Conservation (phyloP, 2,888 invertebrate species). For the Muscina levida region DNA sequence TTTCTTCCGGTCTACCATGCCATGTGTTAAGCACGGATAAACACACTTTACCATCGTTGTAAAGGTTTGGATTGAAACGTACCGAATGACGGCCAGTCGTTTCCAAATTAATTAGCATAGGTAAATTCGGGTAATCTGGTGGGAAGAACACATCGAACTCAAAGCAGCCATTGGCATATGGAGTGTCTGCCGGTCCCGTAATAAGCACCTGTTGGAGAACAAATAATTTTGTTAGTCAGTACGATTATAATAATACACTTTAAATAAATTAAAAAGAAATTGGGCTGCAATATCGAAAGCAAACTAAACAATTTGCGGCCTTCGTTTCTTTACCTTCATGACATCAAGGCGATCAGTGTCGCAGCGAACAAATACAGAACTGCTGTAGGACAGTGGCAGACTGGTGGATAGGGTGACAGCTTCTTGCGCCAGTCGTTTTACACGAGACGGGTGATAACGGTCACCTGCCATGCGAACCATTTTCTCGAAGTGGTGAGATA, state of each 20-base stretch:
- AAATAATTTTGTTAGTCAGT: conserved; percentile 1
- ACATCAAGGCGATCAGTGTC: conserved; percentile 96
- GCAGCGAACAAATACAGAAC: conserved; percentile 96
- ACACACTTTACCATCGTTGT: conserved; percentile 97
- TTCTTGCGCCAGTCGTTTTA: conserved; percentile 96
- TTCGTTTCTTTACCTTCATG: conserved; percentile 87
- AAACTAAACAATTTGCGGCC: background rate
- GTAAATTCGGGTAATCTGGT: conserved; percentile 90
- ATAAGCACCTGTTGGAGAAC: conserved; percentile 86
- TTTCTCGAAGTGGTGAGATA: conserved; percentile 94
- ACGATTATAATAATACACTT: no score
- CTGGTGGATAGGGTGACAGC: conserved; percentile 95
- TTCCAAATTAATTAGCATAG: conserved; percentile 94
- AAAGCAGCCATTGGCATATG: conserved; percentile 95
- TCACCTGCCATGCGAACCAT: conserved; percentile 93
- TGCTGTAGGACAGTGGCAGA: conserved; percentile 94
- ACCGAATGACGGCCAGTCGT: conserved; percentile 94
- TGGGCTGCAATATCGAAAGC: background rate
- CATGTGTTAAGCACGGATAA: conserved; percentile 97
- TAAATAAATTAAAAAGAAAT: no score
- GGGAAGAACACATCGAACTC: conserved; percentile 95
- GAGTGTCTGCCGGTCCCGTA: conserved; percentile 94
- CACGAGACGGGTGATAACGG: conserved; percentile 91
- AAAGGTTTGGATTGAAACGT: conserved; percentile 95
- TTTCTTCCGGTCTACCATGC: conserved; percentile 98